phyloP scores from a whole-genome alignment of 1,140 invertebrate species.

The Hyphantria cunea region DNA sequence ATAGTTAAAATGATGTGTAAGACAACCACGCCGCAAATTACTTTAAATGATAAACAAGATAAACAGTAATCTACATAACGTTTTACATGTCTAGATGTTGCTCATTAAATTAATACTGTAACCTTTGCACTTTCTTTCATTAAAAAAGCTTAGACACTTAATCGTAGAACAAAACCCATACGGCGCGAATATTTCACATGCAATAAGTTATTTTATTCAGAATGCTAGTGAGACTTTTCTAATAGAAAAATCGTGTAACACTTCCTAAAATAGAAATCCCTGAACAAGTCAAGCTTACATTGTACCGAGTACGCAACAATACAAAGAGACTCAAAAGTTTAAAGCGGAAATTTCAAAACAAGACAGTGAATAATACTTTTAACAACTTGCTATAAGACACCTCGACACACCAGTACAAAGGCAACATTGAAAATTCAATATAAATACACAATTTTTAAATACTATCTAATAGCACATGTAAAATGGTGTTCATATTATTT shows the following conservation, averaged over 20 bases:
- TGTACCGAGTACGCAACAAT: too few relatives aligned
- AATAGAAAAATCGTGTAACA: background rate
- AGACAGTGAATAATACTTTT: conserved; percentile 12
- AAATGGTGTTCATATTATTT: conserved; percentile 20
- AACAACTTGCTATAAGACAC: background rate
- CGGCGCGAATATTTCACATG: too few relatives aligned
- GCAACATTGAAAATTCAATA: conserved; percentile 6
- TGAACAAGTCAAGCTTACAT: background rate
- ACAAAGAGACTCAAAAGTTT: too few relatives aligned
- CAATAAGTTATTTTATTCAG: too few relatives aligned
- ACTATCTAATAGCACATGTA: conserved; percentile 27
- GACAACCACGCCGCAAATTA: conserved; percentile 28
- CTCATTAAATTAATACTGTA: too few relatives aligned
- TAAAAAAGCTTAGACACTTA: too few relatives aligned
- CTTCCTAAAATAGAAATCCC: conserved; percentile 1
- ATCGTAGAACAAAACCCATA: too few relatives aligned
- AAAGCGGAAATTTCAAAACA: background rate
- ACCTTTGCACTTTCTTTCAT: too few relatives aligned
- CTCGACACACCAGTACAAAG: background rate
- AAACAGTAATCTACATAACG: background rate
- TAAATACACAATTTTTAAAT: conserved; percentile 25
- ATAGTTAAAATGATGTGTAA: conserved; percentile 9
- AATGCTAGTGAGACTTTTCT: background rate
- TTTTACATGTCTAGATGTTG: background rate
- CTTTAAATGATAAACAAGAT: conserved; percentile 5